Percentiles rank a stretch among this genome's conserved stretches.
Evolutionary conservation across 53 echinoderm and acorn worm genomes (phyloP).

Genomic region (Mesocentrotus franciscanus): DNA sequence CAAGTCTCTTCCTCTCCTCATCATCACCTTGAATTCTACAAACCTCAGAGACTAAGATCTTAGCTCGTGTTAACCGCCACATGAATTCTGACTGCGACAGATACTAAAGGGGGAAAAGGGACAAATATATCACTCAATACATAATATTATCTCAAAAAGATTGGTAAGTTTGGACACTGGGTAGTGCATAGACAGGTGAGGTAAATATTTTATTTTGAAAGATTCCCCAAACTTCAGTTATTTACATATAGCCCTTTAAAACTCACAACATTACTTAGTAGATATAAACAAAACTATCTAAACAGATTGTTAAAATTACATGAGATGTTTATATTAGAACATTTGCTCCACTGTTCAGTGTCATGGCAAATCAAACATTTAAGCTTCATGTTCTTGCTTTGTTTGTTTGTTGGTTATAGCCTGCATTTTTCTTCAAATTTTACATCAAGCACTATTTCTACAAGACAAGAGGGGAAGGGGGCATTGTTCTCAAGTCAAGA

Average conservation of each 20-base stretch:
- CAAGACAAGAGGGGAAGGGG: neutral
- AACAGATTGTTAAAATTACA: too few relatives aligned
- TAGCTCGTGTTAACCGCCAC: constrained; percentile 90
- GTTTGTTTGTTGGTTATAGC: too few relatives aligned
- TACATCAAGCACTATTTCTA: neutral
- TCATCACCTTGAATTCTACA: constrained; percentile 77
- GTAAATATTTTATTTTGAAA: too few relatives aligned
- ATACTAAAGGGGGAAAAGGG: constrained; percentile 63
- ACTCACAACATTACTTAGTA: too few relatives aligned
- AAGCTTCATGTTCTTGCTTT: too few relatives aligned
- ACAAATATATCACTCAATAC: neutral
- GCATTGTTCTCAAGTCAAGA: neutral
- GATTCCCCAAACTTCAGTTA: too few relatives aligned
- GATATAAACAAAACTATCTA: too few relatives aligned
- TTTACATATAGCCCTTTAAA: too few relatives aligned
- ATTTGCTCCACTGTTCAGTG: too few relatives aligned
- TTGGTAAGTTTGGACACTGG: too few relatives aligned
- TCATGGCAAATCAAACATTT: too few relatives aligned
- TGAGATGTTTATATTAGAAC: neutral
- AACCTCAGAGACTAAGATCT: constrained; percentile 81
- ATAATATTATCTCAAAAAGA: neutral
- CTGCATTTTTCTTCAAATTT: neutral
- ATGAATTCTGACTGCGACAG: constrained; percentile 77
- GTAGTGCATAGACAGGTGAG: too few relatives aligned
- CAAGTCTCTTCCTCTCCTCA: constrained; percentile 77